These are phyloP conservation scores for Belonocnema kinseyi DNA, from an alignment of 1,140 invertebrate species.

Conservation along the genomic window DNA sequence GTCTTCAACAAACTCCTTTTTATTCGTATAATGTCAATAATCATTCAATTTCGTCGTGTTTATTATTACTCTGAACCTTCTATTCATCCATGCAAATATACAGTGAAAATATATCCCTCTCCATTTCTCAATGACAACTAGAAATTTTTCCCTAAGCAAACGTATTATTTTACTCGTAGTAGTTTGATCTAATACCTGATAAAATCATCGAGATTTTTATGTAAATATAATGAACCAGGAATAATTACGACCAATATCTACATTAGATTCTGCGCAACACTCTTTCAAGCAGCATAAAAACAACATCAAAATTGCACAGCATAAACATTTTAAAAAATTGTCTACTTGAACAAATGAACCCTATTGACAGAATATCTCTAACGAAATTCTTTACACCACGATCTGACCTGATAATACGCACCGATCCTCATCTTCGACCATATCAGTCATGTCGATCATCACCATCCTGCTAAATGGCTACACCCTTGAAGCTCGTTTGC, in stretches of 20 bases:
- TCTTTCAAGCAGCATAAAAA: slow-evolving; percentile 33
- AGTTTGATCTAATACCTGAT: no score
- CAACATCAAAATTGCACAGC: slow-evolving; percentile 29
- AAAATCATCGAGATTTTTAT: no score
- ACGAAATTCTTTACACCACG: not conserved
- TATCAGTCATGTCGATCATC: slow-evolving; percentile 73
- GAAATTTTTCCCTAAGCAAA: no score
- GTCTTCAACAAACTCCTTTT: no score
- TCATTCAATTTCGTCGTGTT: no score
- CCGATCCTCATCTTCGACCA: slow-evolving; percentile 71
- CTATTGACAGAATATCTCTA: not conserved
- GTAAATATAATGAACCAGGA: not conserved
- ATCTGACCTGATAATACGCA: slow-evolving; percentile 54
- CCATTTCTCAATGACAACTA: no score
- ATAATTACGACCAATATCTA: slow-evolving; percentile 30
- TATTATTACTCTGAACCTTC: no score
- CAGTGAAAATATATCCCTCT: no score
- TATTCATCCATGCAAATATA: no score
- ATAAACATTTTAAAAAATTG: slow-evolving; percentile 32
- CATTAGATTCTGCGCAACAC: slow-evolving; percentile 27
- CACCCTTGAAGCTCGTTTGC: not conserved
- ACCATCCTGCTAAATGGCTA: slow-evolving; percentile 62
- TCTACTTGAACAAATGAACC: slow-evolving; percentile 26
- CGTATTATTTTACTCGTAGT: no score
- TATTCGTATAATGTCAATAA: no score